Base-by-base conservation (phyloP, 1,140 invertebrate species). In the Brachionus calyciflorus region DNA sequence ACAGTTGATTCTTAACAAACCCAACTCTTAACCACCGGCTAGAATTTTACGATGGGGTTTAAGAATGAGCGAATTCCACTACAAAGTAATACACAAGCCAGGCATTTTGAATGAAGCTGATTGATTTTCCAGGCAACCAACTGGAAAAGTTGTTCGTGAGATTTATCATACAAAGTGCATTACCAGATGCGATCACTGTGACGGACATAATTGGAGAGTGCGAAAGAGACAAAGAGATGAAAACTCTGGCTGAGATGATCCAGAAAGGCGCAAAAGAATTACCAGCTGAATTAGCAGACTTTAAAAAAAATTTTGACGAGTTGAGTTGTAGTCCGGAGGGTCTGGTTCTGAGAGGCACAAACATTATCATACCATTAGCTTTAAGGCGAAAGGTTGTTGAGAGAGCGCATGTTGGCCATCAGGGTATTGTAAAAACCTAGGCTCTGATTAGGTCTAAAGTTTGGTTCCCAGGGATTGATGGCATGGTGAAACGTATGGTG, bases 271-370 rank as follows among this genome's bases (percentile, higher is more conserved):
- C 33, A 30, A 60, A 60, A 28, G n/a, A 2, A 4, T 30, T 60
- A 30, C 28, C 55, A 14, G 55, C 17, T 5, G 55, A 60, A 33
- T 9, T 37, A 9, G 9, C 3, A 9, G 9, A 9, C 9, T 60
- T 30, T 33, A 17, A 26, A 26, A 60, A 60, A 10, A 28, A 30
- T 24, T 26, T 26, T 0, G 28, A 60, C 30, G 55, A 60, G 33
- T 60, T 60, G 28, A 60, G 55, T 60, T 60, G 55, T 30, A 17
- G 26, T 17, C n/a, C 17, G 6, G 33, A 60, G 9, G 55, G 55
- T 30, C 28, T 60, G 14, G 55, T 60, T 60, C 28, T 60, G n/a
- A 60, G 55, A 60, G 33, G 17, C 55, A 60, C 24, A 30, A n/a
- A 30, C 10, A 30, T 60, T 17, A 33, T 60, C 28, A 28, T 60